Evolutionary conservation across 2,888 invertebrate genomes (phyloP).

Genomic region (Lysandra coridon): DNA sequence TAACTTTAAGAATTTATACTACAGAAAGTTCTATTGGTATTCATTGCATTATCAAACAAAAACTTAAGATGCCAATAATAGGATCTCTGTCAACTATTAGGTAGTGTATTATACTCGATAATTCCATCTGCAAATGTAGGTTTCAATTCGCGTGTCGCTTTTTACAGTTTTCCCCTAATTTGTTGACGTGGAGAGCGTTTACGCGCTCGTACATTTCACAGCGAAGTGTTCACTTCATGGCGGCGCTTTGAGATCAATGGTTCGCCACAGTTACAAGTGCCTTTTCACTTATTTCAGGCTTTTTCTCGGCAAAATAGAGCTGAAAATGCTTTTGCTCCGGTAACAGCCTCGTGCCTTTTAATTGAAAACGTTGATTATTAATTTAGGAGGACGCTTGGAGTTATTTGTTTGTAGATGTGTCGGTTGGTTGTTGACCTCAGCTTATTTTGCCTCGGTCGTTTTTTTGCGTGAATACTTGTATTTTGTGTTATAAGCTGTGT

Average conservation of each 20-base stretch:
- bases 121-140: background rate
- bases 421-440: background rate
- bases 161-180: background rate
- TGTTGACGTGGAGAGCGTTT: background rate
- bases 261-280: conserved; percentile 21
- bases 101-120: background rate
- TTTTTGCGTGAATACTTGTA: too few relatives aligned
- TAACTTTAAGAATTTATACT: too few relatives aligned
- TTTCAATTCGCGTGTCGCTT: background rate
- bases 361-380: background rate
- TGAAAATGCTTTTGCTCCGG: background rate
- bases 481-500: too few relatives aligned
- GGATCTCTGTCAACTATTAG: too few relatives aligned
- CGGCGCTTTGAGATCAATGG: conserved; percentile 6
- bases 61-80: too few relatives aligned
- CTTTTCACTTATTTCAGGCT: conserved; percentile 19
- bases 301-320: conserved; percentile 14
- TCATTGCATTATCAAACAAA: too few relatives aligned
- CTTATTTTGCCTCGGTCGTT: too few relatives aligned
- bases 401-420: background rate
- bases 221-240: background rate
- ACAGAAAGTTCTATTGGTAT: too few relatives aligned
- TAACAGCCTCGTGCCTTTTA: background rate
- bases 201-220: conserved; percentile 5
- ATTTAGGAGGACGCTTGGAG: background rate